Evolutionary conservation across 2,797 vertebrate species (phyloP).

Genomic region (Buceros bicornis): DNA sequence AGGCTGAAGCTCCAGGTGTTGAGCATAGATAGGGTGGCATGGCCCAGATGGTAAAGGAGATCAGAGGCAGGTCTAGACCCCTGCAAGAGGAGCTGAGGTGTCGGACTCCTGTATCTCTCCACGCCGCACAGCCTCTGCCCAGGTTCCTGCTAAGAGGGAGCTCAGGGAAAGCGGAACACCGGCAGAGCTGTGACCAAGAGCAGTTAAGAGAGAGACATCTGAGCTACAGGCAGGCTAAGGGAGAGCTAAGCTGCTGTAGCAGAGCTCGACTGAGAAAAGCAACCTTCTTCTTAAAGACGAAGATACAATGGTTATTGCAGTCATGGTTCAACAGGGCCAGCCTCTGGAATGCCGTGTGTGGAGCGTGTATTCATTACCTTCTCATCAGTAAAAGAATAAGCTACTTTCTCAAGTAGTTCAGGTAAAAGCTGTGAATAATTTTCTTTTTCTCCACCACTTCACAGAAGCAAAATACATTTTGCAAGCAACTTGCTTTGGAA

Average conservation of each 20-base stretch:
- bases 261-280: neutral
- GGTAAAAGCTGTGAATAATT: neutral
- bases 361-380: neutral
- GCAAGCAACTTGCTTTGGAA: constrained; percentile 62
- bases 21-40: neutral
- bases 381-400: neutral
- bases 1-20: neutral
- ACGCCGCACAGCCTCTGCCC: rapidly evolving
- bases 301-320: neutral
- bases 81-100: neutral
- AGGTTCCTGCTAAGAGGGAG: neutral
- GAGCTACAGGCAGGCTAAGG: neutral
- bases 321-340: neutral
- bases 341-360: neutral
- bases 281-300: neutral
- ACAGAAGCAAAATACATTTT: constrained; percentile 24
- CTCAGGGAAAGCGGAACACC: rapidly evolving
- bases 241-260: neutral
- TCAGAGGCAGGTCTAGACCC: neutral
- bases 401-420: neutral
- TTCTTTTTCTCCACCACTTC: neutral
- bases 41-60: neutral
- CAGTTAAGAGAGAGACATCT: neutral
- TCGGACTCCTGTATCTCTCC: neutral
- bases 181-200: neutral